These are phyloP conservation scores for Lepidurus couesii DNA, from an alignment of 1,140 invertebrate genomes.

Conservation along the genomic window DNA sequence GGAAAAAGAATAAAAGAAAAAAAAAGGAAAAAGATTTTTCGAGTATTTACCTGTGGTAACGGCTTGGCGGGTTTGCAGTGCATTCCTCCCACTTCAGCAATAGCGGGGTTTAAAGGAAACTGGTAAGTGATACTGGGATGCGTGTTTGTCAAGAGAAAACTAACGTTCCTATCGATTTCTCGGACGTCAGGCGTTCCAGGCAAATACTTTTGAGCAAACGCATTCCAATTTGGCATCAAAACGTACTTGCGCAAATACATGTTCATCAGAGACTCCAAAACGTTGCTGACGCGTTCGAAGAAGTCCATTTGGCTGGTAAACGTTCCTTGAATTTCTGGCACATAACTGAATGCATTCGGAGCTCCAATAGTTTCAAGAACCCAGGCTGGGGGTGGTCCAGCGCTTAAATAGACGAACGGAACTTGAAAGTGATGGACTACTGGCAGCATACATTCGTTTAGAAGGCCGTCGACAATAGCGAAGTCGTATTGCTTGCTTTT, in stretches of 20 bases:
- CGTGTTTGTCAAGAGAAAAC: conserved; percentile 38
- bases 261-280: conserved; percentile 36
- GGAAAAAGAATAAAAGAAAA: not conserved
- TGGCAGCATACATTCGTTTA: conserved; percentile 40
- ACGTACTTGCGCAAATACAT: not conserved
- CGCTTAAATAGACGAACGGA: conserved; percentile 51
- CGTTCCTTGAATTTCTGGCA: conserved; percentile 44
- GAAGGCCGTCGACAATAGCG: conserved; percentile 41
- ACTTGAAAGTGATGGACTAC: conserved; percentile 49
- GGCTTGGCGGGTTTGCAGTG: conserved; percentile 37
- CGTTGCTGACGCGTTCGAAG: conserved; percentile 40
- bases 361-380: conserved; percentile 50
- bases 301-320: conserved; percentile 18
- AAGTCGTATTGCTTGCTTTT: conserved; percentile 39
- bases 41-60: conserved; percentile 45
- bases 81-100: conserved; percentile 38
- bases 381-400: conserved; percentile 26
- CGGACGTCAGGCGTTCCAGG: conserved; percentile 33
- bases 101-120: conserved; percentile 27
- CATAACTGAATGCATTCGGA: conserved; percentile 54
- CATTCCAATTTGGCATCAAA: not conserved
- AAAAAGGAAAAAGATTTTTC: not conserved
- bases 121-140: conserved; percentile 32
- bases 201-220: conserved; percentile 32
- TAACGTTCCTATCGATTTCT: conserved; percentile 37